Base-by-base conservation (phyloP, 2,113 vertebrate genomes). In the Proteles cristata region DNA sequence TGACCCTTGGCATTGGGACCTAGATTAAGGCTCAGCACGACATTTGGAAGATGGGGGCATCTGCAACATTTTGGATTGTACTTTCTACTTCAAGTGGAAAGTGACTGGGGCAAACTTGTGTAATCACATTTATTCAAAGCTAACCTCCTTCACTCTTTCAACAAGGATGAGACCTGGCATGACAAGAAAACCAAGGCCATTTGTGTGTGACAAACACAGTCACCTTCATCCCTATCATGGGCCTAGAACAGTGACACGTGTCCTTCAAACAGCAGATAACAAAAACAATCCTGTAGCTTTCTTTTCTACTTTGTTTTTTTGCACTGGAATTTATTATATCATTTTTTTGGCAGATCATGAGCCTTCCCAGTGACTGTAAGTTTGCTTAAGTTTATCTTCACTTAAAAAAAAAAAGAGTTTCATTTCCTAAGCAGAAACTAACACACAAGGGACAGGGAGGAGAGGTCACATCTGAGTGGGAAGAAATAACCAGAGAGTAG, bases 371-470 rank as follows among this genome's bases (percentile, higher is more conserved):
- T 28, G 77, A 97, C 89, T 77, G 4, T 79, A 95, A 93, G 45
- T 73, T 97, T 81, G n/a, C 45, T 94, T 92, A 69, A 82, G 65
- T 93, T 97, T 88, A 79, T 86, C 71, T 96, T 68, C 1, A 23
- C 26, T 19, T 53, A 55, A 74, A 81, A 74, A 69, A 31, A 58
- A 71, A 85, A 79, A 61, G 31, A 87, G 31, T 58, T 93, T 94
- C 28, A 85, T 92, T 92, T 85, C 39, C 82, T 92, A 83, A 97
- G 39, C 26, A 96, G 66, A 95, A 74, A 95, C 9, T 48, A 88
- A 83, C 23, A 14, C 25, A 88, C 16, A 58, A 88, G 31, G 26
- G 53, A 11, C 2, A 33, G 16, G 2, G 43, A 50, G 39, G 71
- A 84, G 15, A 53, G 53, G 53, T 16, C 53, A 55, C 5, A 55